Conservation (phyloP, 2,888 invertebrate species). For the Drosophila mimica region DNA sequence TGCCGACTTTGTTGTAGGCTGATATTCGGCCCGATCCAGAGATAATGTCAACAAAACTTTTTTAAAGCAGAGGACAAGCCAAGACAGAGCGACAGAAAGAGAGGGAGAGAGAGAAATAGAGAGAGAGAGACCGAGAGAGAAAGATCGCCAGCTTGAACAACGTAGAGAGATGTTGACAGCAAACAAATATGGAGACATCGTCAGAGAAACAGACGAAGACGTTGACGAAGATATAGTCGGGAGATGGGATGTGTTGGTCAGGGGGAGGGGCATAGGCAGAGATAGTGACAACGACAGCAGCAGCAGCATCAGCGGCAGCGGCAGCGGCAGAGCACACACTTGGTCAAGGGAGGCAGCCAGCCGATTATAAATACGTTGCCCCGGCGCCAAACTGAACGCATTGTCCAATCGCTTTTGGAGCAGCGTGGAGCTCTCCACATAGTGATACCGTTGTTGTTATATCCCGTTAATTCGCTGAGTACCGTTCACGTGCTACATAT, state of each 20-base stretch:
- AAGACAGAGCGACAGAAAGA: constrained; percentile 2
- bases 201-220: constrained; percentile 5
- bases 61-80: constrained; percentile 2
- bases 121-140: neutral
- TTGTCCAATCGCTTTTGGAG: constrained; percentile 79
- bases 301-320: neutral
- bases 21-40: constrained; percentile 25
- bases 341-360: constrained; percentile 40
- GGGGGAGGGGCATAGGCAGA: neutral
- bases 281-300: neutral
- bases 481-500: constrained; percentile 51
- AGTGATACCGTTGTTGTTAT: constrained; percentile 57
- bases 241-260: neutral
- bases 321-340: constrained; percentile 16
- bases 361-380: constrained; percentile 68
- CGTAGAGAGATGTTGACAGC: constrained; percentile 45
- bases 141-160: constrained; percentile 18
- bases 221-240: neutral
- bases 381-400: constrained; percentile 68
- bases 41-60: constrained; percentile 34
- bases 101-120: neutral
- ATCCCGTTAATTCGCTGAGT: constrained; percentile 41
- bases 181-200: constrained; percentile 35
- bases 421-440: constrained; percentile 76
- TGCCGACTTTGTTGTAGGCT: constrained; percentile 12